A percentile compares a stretch with the other conserved stretches of the same genome.
Conservation (phyloP, 2,888 invertebrate genomes). For the Malthinus flaveolus region DNA sequence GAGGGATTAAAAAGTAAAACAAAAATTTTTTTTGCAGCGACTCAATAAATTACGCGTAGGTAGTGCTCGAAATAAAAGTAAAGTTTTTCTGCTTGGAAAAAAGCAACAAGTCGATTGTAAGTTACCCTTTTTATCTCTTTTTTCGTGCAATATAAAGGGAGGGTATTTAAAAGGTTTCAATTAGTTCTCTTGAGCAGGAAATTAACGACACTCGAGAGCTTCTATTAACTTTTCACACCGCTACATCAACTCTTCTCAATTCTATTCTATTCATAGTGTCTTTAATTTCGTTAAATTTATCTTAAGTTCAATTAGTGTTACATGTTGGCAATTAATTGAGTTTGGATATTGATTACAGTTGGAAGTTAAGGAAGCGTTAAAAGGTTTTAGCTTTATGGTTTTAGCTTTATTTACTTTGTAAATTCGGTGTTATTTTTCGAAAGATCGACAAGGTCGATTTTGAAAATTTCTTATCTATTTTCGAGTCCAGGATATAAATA, state of each 20-base stretch:
- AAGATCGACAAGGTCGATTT: too few relatives aligned
- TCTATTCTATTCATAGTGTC: conserved; percentile 11
- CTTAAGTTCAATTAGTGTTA: conserved; percentile 16
- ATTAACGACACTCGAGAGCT: conserved; percentile 16
- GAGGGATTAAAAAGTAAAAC: neutral
- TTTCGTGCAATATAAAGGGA: neutral
- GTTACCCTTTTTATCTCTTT: neutral
- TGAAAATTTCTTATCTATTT: too few relatives aligned
- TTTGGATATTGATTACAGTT: conserved; percentile 6
- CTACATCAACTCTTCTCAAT: neutral
- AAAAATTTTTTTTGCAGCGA: neutral
- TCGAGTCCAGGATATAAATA: too few relatives aligned
- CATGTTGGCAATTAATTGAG: conserved; percentile 8
- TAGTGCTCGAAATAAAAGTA: too few relatives aligned
- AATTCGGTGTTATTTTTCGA: too few relatives aligned
- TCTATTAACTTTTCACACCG: conserved; percentile 7
- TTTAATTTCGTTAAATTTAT: conserved; percentile 23
- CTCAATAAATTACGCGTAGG: too few relatives aligned
- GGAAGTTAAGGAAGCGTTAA: neutral
- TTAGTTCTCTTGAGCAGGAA: conserved; percentile 20
- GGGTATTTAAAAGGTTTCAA: conserved; percentile 10
- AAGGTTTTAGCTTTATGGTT: too few relatives aligned
- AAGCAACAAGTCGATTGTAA: neutral
- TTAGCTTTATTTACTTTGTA: too few relatives aligned
- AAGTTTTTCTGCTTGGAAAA: too few relatives aligned